These are phyloP conservation scores for Reticulitermes speratus DNA, from an alignment of 1,140 invertebrate species.

Conservation along the genomic window DNA sequence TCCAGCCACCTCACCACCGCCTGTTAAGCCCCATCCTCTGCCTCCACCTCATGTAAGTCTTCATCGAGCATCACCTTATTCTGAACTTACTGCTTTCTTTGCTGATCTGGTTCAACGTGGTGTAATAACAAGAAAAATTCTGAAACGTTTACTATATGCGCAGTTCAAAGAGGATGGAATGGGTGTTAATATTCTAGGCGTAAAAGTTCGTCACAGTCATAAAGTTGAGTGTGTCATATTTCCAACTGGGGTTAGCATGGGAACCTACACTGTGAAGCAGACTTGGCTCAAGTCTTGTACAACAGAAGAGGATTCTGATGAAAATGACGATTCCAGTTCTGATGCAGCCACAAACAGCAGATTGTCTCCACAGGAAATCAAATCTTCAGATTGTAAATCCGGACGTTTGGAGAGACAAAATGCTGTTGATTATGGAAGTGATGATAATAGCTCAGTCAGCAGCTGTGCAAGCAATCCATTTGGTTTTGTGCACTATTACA, in stretches of 20 bases:
- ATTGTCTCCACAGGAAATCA: background rate
- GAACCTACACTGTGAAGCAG: slow-evolving; percentile 34
- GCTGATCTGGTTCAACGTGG: slow-evolving; percentile 69
- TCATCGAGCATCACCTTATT: slow-evolving; percentile 65
- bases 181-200: slow-evolving; percentile 51
- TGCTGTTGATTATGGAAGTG: slow-evolving; percentile 36
- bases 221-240: slow-evolving; percentile 55
- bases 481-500: slow-evolving; percentile 63
- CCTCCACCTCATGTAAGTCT: slow-evolving; percentile 57
- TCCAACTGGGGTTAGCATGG: slow-evolving; percentile 53
- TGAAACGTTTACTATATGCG: slow-evolving; percentile 70
- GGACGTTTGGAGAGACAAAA: slow-evolving; percentile 29
- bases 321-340: slow-evolving; percentile 45
- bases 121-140: slow-evolving; percentile 64
- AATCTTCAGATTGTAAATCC: slow-evolving; percentile 17
- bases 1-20: slow-evolving; percentile 47
- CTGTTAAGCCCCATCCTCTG: slow-evolving; percentile 50
- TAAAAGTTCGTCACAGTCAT: slow-evolving; percentile 53
- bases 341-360: slow-evolving; percentile 42
- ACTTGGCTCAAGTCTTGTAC: slow-evolving; percentile 29
- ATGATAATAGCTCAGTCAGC: slow-evolving; percentile 44
- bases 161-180: slow-evolving; percentile 53
- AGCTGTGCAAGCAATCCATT: slow-evolving; percentile 59
- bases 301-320: slow-evolving; percentile 10
- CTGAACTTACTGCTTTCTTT: slow-evolving; percentile 71